phyloP scores from a whole-genome alignment of 2,888 invertebrate species.

The Melanostoma scalare region DNA sequence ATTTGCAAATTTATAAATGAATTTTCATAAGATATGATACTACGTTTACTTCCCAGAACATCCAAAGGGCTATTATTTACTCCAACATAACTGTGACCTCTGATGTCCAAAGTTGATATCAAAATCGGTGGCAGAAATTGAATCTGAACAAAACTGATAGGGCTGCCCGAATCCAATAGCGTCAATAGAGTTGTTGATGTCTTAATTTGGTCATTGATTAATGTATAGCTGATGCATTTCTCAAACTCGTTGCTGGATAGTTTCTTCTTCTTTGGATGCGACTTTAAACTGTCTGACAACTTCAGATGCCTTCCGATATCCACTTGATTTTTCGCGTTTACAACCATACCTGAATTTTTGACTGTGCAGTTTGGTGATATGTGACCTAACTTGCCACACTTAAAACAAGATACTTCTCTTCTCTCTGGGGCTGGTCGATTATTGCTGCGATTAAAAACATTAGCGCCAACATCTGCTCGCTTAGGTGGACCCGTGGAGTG shows the following conservation, averaged over 20 bases:
- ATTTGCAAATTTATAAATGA: constrained; percentile 20
- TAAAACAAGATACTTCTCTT: constrained; percentile 31
- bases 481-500: constrained; percentile 8
- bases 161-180: constrained; percentile 49
- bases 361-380: constrained; percentile 22
- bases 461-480: not conserved
- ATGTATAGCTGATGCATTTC: constrained; percentile 8
- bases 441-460: not conserved
- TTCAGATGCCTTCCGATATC: not conserved
- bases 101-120: constrained; percentile 15
- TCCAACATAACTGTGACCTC: constrained; percentile 29
- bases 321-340: not conserved
- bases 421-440: not conserved
- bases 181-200: constrained; percentile 18
- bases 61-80: constrained; percentile 45
- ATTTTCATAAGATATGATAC: constrained; percentile 30
- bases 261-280: not conserved
- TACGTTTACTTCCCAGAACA: constrained; percentile 6
- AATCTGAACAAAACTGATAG: constrained; percentile 49
- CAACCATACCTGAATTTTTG: constrained; percentile 15
- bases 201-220: not conserved
- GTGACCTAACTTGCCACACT: constrained; percentile 41
- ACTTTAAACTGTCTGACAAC: too few species aligned
- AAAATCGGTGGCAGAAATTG: constrained; percentile 30
- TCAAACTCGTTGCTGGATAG: constrained; percentile 23